phyloP scores from a whole-genome alignment of 2,888 invertebrate species.

The Noctua comes region DNA sequence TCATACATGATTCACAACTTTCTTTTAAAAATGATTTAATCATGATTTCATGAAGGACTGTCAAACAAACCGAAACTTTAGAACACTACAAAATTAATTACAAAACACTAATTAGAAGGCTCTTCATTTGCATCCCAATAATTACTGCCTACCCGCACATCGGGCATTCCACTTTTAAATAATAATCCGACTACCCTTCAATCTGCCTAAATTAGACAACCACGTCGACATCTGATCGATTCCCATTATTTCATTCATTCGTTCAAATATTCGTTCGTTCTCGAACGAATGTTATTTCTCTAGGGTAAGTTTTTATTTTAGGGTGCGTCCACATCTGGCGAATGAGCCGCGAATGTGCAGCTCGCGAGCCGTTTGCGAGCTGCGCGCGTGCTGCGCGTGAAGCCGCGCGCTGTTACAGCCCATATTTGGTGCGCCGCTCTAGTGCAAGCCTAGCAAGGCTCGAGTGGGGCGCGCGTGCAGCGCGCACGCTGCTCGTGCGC shows the following conservation, averaged over 20 bases:
- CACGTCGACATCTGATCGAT: constrained; percentile 54
- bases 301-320: constrained; percentile 43
- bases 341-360: too few relatives aligned
- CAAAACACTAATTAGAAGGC: constrained; percentile 29
- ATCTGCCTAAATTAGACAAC: constrained; percentile 57
- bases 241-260: constrained; percentile 47
- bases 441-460: too few relatives aligned
- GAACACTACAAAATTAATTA: constrained; percentile 20
- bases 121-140: constrained; percentile 26
- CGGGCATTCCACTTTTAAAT: constrained; percentile 46
- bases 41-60: background rate
- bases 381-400: too few relatives aligned
- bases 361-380: too few relatives aligned
- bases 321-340: too few relatives aligned
- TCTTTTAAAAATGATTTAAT: background rate
- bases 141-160: constrained; percentile 24
- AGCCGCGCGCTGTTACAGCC: too few relatives aligned
- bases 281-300: constrained; percentile 54
- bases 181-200: constrained; percentile 49
- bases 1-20: constrained; percentile 3
- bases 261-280: constrained; percentile 62
- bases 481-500: too few relatives aligned
- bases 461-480: too few relatives aligned
- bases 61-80: constrained; percentile 3
- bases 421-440: too few relatives aligned